These are phyloP conservation scores for Himalopsyche tibetana DNA, from an alignment of 2,888 invertebrate species.

Conservation along the genomic window DNA sequence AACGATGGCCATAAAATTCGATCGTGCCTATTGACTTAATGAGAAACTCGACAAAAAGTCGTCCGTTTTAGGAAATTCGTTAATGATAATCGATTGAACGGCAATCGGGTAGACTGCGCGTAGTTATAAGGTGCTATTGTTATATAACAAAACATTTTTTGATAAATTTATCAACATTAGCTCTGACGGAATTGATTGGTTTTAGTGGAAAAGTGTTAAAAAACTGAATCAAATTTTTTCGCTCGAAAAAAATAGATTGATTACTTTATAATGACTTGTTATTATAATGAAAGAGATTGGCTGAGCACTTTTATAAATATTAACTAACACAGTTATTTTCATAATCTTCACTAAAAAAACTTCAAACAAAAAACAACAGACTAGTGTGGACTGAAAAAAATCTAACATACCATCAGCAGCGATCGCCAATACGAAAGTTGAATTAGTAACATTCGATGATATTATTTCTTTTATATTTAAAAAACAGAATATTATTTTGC, in stretches of 20 bases:
- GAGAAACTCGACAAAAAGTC: conserved; percentile 46
- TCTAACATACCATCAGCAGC: too few species aligned
- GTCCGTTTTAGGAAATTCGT: background rate
- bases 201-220: conserved; percentile 20
- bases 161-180: background rate
- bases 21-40: conserved; percentile 52
- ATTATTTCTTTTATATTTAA: too few species aligned
- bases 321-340: conserved; percentile 20
- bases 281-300: conserved; percentile 21
- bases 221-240: conserved; percentile 20
- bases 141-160: conserved; percentile 7
- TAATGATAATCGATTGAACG: conserved; percentile 15
- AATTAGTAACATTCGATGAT: too few species aligned
- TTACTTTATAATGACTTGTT: conserved; percentile 21
- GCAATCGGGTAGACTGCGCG: background rate
- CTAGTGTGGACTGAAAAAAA: background rate
- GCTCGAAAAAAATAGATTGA: conserved; percentile 2
- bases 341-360: conserved; percentile 7
- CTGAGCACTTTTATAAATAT: background rate
- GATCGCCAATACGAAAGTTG: too few species aligned
- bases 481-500: too few species aligned
- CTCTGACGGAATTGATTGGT: conserved; percentile 20
- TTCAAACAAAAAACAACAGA: background rate
- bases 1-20: conserved; percentile 47
- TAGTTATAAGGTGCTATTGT: background rate